phyloP scores from a whole-genome alignment of 1,140 invertebrate species.

The Leptestheria dahalacensis region DNA sequence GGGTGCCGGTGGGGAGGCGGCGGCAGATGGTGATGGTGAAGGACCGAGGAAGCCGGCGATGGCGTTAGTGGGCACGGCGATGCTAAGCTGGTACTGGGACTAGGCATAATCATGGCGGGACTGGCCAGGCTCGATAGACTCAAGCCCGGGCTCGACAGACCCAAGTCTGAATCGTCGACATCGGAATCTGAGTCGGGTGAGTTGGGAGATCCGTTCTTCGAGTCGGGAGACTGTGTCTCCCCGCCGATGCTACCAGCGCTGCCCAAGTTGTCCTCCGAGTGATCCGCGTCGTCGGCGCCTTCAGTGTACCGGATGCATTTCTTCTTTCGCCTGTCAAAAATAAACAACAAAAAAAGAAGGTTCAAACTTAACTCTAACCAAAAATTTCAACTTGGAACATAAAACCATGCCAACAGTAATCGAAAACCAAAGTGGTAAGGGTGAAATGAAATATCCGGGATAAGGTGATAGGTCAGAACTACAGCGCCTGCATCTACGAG shows the following conservation, averaged over 20 bases:
- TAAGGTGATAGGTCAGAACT: too few species aligned
- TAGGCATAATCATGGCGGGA: slow-evolving; percentile 42
- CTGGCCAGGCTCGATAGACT: slow-evolving; percentile 57
- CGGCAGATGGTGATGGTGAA: slow-evolving; percentile 29
- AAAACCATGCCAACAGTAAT: too few species aligned
- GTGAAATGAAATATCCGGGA: too few species aligned
- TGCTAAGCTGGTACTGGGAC: slow-evolving; percentile 33
- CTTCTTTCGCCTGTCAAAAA: slow-evolving; percentile 78
- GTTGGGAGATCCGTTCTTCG: slow-evolving; percentile 35
- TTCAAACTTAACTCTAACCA: neutral
- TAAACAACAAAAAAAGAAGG: neutral
- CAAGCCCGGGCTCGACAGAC: slow-evolving; percentile 32
- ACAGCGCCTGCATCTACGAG: too few species aligned
- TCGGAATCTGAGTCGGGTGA: slow-evolving; percentile 26
- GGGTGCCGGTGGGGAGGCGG: slow-evolving; percentile 45
- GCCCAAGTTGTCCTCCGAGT: slow-evolving; percentile 59
- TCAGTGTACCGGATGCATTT: slow-evolving; percentile 92
- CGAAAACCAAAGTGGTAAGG: too few species aligned
- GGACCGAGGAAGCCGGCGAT: slow-evolving; percentile 29
- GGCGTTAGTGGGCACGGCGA: slow-evolving; percentile 23
- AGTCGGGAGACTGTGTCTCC: slow-evolving; percentile 39
- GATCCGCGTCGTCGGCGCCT: slow-evolving; percentile 39
- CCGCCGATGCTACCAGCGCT: slow-evolving; percentile 49
- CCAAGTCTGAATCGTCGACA: slow-evolving; percentile 18
- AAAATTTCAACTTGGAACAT: too few species aligned